Percentiles rank a stretch among this genome's conserved stretches.
Evolutionary conservation across 23 tunicate species (phyloP).

Genomic region (Ciona savignyi): DNA sequence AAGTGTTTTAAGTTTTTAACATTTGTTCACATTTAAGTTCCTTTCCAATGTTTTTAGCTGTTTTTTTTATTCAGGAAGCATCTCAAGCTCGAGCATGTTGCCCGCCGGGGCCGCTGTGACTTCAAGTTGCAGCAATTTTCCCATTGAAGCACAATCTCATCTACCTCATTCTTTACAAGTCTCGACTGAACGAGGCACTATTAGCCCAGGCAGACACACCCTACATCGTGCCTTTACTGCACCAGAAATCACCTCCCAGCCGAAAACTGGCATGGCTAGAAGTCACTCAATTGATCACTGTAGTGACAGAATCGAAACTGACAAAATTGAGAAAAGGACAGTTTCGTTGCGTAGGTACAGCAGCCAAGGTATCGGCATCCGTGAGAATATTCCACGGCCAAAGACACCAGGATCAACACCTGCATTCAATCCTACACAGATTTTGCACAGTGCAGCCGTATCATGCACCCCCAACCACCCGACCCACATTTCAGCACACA

Average conservation of each 20-base stretch:
- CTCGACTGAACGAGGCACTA: not conserved
- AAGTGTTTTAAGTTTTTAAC: no score
- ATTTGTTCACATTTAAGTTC: no score
- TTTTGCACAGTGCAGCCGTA: no score
- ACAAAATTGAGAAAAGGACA: slow-evolving; percentile 2
- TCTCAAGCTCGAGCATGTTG: slow-evolving; percentile 1
- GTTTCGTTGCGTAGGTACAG: slow-evolving; percentile 40
- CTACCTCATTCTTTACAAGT: not conserved
- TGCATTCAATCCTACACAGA: slow-evolving; percentile 4
- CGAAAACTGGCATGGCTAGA: no score
- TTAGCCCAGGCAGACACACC: not conserved
- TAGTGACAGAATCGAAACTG: not conserved
- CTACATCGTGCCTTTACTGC: not conserved
- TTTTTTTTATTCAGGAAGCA: not conserved
- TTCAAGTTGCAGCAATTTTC: not conserved
- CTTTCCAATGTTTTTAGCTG: no score
- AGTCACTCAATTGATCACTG: slow-evolving; percentile 17
- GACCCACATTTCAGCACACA: no score
- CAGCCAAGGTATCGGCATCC: slow-evolving; percentile 13
- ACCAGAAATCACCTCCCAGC: not conserved
- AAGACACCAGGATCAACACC: not conserved
- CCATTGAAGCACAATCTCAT: not conserved
- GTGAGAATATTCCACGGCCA: not conserved
- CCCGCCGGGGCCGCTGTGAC: slow-evolving; percentile 21
- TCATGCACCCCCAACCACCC: not conserved